Evolutionary conservation across 2,888 invertebrate species (phyloP).

Genomic region (Pseudococcus viburni): DNA sequence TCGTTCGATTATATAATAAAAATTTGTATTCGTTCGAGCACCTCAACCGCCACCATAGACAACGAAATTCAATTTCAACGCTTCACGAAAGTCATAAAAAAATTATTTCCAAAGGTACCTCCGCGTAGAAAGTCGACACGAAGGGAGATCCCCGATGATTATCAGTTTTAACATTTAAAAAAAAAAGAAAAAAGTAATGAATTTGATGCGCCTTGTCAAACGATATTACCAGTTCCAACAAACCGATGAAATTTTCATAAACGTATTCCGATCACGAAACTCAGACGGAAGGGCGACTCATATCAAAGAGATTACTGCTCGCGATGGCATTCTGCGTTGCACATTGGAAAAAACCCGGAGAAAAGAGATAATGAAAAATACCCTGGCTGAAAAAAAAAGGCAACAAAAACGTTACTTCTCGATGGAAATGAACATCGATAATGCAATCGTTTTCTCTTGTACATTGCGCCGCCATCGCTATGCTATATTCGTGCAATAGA

Average conservation of each 20-base stretch:
- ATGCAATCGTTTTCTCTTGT: conserved; percentile 49
- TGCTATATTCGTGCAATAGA: neutral
- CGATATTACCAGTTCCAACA: conserved; percentile 22
- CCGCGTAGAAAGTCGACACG: neutral
- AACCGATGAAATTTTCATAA: conserved; percentile 43
- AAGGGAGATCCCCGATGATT: conserved; percentile 38
- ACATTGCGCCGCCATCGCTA: conserved; percentile 7
- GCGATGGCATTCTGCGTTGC: neutral
- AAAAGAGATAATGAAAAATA: conserved; percentile 45
- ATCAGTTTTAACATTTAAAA: conserved; percentile 43
- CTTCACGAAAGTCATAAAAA: conserved; percentile 40
- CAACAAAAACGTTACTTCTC: conserved; percentile 25
- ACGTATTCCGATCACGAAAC: conserved; percentile 57
- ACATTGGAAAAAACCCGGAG: neutral
- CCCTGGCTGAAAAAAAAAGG: neutral
- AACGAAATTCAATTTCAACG: conserved; percentile 24
- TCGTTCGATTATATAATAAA: neutral
- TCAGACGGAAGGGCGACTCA: conserved; percentile 26
- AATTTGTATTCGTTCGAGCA: conserved; percentile 46
- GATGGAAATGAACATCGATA: conserved; percentile 47
- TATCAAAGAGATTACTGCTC: conserved; percentile 53
- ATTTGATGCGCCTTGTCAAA: conserved; percentile 56
- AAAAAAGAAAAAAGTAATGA: conserved; percentile 14
- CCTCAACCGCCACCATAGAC: neutral
- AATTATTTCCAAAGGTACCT: neutral